Evolutionary conservation across 2,113 vertebrate species (phyloP).

Genomic region (Carassius gibelio): DNA sequence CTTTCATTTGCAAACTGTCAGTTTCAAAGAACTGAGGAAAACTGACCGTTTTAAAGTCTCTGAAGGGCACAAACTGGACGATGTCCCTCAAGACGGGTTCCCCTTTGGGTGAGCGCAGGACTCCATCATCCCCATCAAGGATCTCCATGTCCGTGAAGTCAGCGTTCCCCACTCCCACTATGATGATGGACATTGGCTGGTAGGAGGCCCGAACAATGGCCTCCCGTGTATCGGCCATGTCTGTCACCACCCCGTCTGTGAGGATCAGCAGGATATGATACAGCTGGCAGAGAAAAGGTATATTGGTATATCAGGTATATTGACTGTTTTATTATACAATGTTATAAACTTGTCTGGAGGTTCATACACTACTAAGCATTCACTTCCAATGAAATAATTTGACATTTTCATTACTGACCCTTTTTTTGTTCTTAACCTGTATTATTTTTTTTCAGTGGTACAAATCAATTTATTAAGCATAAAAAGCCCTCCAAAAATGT

Average conservation of each 20-base stretch:
- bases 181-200: slow-evolving; percentile 94
- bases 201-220: slow-evolving; percentile 91
- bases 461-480: background rate
- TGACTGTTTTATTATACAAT: background rate
- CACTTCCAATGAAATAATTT: background rate
- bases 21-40: slow-evolving; percentile 3
- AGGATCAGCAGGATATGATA: slow-evolving; percentile 95
- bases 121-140: slow-evolving; percentile 87
- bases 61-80: slow-evolving; percentile 94
- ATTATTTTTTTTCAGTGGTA: background rate
- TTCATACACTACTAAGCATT: background rate
- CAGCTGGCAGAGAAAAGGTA: slow-evolving; percentile 73
- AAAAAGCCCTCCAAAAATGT: background rate
- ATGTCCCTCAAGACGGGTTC: slow-evolving; percentile 90
- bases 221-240: slow-evolving; percentile 92
- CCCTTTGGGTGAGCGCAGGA: slow-evolving; percentile 86
- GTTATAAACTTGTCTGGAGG: background rate
- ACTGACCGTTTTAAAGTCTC: slow-evolving; percentile 94
- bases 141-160: slow-evolving; percentile 98
- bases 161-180: slow-evolving; percentile 92
- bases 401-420: background rate
- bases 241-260: slow-evolving; percentile 91
- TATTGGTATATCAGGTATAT: slow-evolving; percentile 3
- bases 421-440: background rate
- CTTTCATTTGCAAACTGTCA: background rate